phyloP scores from a whole-genome alignment of 2,888 invertebrate species.

The Catocala sponsa region DNA sequence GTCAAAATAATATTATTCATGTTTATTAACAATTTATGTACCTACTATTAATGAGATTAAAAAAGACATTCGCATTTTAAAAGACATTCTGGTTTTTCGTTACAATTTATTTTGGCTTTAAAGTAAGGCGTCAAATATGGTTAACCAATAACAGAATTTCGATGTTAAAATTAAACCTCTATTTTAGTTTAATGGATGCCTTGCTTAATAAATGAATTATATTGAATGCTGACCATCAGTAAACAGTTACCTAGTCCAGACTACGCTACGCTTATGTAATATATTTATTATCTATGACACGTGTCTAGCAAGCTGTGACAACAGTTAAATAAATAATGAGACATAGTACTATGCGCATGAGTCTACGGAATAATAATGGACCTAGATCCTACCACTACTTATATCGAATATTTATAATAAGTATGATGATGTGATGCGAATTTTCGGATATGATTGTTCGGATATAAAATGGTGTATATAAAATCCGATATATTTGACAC shows the following conservation, averaged over 20 bases:
- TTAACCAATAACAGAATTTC: too few species aligned
- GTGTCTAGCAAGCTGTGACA: constrained; percentile 34
- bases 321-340: constrained; percentile 47
- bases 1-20: constrained; percentile 8
- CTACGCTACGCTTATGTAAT: constrained; percentile 14
- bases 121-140: too few species aligned
- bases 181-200: too few species aligned
- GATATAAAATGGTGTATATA: background rate
- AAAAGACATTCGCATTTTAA: too few species aligned
- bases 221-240: constrained; percentile 5
- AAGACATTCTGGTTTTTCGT: too few species aligned
- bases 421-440: too few species aligned
- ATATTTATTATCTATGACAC: constrained; percentile 34
- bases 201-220: constrained; percentile 41
- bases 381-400: background rate
- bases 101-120: too few species aligned
- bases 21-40: constrained; percentile 15
- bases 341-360: constrained; percentile 21
- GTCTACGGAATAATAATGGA: constrained; percentile 28
- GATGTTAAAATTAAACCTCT: too few species aligned
- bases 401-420: constrained; percentile 11
- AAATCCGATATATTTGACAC: background rate
- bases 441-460: background rate
- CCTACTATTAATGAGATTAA: too few species aligned
- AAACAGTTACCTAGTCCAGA: constrained; percentile 48